Conservation (phyloP, 2,113 vertebrate species). For the Cynoglossus semilaevis region DNA sequence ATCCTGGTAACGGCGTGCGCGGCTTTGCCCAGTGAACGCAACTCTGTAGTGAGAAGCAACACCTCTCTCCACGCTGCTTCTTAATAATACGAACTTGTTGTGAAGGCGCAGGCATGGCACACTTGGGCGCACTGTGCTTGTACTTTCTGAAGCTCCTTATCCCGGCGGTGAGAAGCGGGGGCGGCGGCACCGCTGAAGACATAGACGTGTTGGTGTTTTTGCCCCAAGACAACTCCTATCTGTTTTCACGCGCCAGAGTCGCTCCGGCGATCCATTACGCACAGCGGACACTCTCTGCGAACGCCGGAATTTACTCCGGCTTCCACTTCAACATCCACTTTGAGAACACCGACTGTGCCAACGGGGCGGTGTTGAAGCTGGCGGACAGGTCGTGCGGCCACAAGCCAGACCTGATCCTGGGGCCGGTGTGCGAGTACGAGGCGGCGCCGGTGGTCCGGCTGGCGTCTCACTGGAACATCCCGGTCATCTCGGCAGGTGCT, state of each 20-base stretch:
- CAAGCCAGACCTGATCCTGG: conserved; percentile 88
- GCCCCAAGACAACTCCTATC: conserved; percentile 87
- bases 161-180: conserved; percentile 58
- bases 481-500: conserved; percentile 91
- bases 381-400: conserved; percentile 80
- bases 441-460: conserved; percentile 88
- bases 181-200: conserved; percentile 68
- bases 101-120: conserved; percentile 68
- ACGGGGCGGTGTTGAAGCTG: conserved; percentile 84
- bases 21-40: conserved; percentile 33
- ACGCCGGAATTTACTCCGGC: conserved; percentile 70
- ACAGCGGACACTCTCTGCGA: conserved; percentile 73
- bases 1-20: conserved; percentile 9
- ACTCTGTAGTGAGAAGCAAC: conserved; percentile 28
- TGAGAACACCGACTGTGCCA: conserved; percentile 84
- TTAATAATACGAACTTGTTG: background rate
- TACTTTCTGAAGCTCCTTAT: conserved; percentile 63
- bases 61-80: conserved; percentile 4
- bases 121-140: conserved; percentile 49
- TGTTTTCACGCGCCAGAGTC: conserved; percentile 86
- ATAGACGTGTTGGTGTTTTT: conserved; percentile 87
- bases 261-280: conserved; percentile 90
- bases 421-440: conserved; percentile 94
- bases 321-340: conserved; percentile 83
- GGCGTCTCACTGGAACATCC: conserved; percentile 92